phyloP scores from a whole-genome alignment of 2,797 vertebrate species.

The Cichlasoma orientale region DNA sequence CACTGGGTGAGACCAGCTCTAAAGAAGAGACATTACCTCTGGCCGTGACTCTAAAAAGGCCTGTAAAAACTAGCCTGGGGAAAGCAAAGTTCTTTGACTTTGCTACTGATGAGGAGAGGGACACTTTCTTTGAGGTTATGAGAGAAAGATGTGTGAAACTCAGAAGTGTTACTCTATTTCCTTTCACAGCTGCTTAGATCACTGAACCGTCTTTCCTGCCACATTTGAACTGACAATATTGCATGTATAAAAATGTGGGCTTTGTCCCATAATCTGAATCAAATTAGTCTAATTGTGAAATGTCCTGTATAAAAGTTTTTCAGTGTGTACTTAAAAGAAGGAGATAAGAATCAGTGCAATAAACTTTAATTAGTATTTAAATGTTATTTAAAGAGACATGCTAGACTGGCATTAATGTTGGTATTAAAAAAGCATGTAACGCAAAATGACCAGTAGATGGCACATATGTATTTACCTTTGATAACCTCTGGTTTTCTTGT shows the following conservation, averaged over 20 bases:
- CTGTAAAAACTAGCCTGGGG: background rate
- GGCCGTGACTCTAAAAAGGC: background rate
- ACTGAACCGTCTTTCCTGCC: background rate
- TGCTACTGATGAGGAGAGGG: slow-evolving; percentile 18
- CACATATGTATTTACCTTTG: slow-evolving; percentile 21
- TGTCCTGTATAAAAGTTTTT: background rate
- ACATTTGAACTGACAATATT: background rate
- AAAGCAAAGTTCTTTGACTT: slow-evolving; percentile 73
- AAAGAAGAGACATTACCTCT: background rate
- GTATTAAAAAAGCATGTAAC: background rate
- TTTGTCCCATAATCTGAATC: background rate
- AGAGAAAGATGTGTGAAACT: slow-evolving; percentile 46
- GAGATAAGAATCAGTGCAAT: background rate
- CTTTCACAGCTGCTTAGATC: slow-evolving; percentile 30
- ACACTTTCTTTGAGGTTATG: slow-evolving; percentile 58
- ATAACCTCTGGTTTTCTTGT: background rate
- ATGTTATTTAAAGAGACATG: background rate
- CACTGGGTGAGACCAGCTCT: background rate
- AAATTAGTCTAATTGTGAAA: background rate
- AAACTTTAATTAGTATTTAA: background rate
- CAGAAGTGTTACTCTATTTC: slow-evolving; percentile 48
- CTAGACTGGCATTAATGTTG: background rate
- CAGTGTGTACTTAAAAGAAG: background rate
- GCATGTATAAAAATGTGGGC: background rate
- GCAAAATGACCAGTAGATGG: slow-evolving; percentile 64